Percentiles rank a stretch among this genome's conserved stretches.
Conservation (phyloP, 2,797 vertebrate genomes). For the Sorex maritimensis region DNA sequence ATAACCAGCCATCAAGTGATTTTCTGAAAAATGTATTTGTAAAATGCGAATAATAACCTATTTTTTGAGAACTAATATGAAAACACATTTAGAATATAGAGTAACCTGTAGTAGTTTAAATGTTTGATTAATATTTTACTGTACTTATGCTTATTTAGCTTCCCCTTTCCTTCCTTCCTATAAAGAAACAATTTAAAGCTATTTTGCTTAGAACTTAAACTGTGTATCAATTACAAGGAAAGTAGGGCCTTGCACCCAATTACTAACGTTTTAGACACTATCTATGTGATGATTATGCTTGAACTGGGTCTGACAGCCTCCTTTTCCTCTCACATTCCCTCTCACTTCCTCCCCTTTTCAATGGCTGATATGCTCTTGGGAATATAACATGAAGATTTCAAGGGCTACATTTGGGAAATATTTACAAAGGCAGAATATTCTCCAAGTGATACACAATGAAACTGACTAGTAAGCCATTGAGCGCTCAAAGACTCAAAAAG, state of each 20-base stretch:
- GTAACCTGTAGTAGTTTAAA: too few relatives aligned
- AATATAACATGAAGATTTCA: not conserved
- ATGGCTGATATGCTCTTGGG: not conserved
- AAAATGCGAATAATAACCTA: not conserved
- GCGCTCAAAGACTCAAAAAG: not conserved
- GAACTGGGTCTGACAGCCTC: not conserved
- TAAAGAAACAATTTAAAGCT: not conserved
- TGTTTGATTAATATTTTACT: not conserved
- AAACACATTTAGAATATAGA: not conserved
- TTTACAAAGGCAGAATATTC: not conserved
- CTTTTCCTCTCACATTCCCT: not conserved
- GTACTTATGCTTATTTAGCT: not conserved
- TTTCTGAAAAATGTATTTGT: not conserved
- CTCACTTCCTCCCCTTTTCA: not conserved
- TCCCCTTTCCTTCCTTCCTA: not conserved
- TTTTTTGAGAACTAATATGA: not conserved
- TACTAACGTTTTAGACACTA: not conserved
- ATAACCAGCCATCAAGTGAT: not conserved
- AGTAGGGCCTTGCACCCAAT: too few relatives aligned
- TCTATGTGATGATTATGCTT: not conserved
- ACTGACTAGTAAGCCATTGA: not conserved
- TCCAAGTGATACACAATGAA: not conserved
- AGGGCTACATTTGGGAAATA: not conserved
- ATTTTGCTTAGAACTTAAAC: slow-evolving; percentile 27
- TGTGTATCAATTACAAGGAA: not conserved